Evolutionary conservation across 1,140 invertebrate species (phyloP), one percentile per base, ranked within the genome.

Genomic region (Panagrolaimus sp.): DNA sequence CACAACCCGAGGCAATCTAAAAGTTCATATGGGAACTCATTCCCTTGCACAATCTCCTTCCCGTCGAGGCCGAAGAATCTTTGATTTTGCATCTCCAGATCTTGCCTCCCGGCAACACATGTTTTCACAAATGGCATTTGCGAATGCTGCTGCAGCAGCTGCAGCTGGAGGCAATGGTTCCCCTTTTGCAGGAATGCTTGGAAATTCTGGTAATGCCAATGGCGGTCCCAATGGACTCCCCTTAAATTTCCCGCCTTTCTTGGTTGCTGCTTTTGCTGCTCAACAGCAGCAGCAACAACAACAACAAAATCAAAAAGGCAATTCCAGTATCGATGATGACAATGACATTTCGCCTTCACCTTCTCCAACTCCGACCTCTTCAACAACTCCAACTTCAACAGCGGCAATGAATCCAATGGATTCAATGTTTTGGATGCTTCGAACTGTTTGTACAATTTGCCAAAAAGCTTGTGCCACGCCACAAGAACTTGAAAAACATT

Each of bases 1-100:
- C 87, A 96, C 94, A 72, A 96, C 93, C 74, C 94, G 95, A 86
- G 95, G 94, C 74, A 98, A 98, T 85, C 89, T 98, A 46, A 98
- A 98, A 90, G 92, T 93, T 6, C 80, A 82, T 66, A 83, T 83
- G 82, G 71, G 78, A 5, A 76, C 74, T 43, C 74, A 76, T 43
- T 67, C 69, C 26, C 67, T 67, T 63, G 73, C 72, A 43, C 78
- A 77, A 55, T 70, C 67, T 24, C 80, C 80, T 5, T 83, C 80
- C 1, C 69, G 80, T 9, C 69, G 80, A 28, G 80, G 79, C 46
- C 70, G 79, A 17, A 73, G 79, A 47, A 81, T 81, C 58, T 81
- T 81, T 65, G 79, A 81, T 64, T 74, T 74, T 38, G 65, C 73
- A 2, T 58, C 65, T 21, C 44, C 32, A 63, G 38, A 43, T 46